Base-by-base conservation (phyloP, 1,140 invertebrate genomes). In the Himalopsyche phryganea region DNA sequence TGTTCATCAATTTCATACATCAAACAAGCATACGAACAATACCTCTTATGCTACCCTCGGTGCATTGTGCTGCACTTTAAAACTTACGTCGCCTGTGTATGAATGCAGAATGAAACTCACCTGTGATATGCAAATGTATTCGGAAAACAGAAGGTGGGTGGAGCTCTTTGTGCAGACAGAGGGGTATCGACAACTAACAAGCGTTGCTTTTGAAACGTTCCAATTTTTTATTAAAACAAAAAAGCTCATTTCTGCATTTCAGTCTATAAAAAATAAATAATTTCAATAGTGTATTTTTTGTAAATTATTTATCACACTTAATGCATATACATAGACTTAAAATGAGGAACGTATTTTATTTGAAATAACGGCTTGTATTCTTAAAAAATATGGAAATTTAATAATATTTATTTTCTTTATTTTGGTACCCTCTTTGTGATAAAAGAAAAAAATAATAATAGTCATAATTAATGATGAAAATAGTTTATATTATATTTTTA, bases 41-140 rank as follows among this genome's bases (percentile, higher is more conserved):
- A 9, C 23, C 23, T 5, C 23, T 28, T 28, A 5, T 9, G 4
- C 9, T 28, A 5, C 9, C 4, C 9, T 28, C 23, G 3, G 23
- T 9, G 23, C 23, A 28, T 28, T 28, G 23, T 40, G 11, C 11
- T 13, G 38, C 38, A 40, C 38, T 40, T 40, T 40, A 40, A 11
- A 40, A 40, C 38, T 40, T 15, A 28, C 23, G 9, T 28, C 23
- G 23, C 23, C 23, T 9, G 23, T 28, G 9, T 3, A 28, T 28
- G 23, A 28, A 28, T 28, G 23, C 23, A 28, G 9, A 28, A 28
- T 28, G 23, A 3, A 28, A 15, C 38, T 15, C 38, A 40, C 38
- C 38, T 40, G 38, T 40, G 38, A 40, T 40, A 40, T 40, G 38
- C 38, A 40, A 40, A 40, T 40, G 38, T 40, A 40, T 40, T 40